Base-by-base conservation (phyloP, 2,888 invertebrate species). In the Dinocampus coccinellae region DNA sequence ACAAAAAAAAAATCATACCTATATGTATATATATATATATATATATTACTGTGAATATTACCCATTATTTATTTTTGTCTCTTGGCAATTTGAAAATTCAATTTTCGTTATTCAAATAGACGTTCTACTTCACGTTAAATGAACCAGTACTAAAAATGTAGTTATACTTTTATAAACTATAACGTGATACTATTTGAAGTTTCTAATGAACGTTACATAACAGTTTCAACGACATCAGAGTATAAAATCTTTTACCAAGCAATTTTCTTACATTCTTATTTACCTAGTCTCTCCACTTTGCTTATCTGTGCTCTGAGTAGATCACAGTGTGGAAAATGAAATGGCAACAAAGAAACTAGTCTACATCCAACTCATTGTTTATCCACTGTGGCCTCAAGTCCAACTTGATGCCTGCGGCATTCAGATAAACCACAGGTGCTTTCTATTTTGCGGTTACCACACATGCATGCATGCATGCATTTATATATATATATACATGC, bases 221-320 rank as follows among this genome's bases (percentile, higher is more conserved):
- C 77, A 76, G 78, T 83, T 80, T 78, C 79, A 78, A 78, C 77
- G 78, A 80, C 79, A 82, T 80, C 80, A 80, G 77, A 58, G 58
- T 29, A 34, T 47, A 20, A 16, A 20, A 77, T 78, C 74, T 75
- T 71, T 76, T 70, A 33, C 58, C 58, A 34, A 20, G 33, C 6
- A 58, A 34, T 58, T 58, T 58, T 58, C 11, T 26, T n/a, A 55
- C 2, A 11, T 55, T 55, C 26, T 55, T 55, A 55, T 55, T 55
- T n/a, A 2, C 26, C 3, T 55, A 55, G 3, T 24, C 26, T 24
- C 2, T 55, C 55, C 10, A 11, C 29, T 29, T 29, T 26, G 13
- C 3, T 55, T 11, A 55, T 55, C 11, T 26, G 26, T 11, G 24
- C 3, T 16, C 9, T 7, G n/a, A n/a, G 16, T 7, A 47, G 47